Conservation (phyloP, 2,797 vertebrate species). For the Sebastes ruberrimus region DNA sequence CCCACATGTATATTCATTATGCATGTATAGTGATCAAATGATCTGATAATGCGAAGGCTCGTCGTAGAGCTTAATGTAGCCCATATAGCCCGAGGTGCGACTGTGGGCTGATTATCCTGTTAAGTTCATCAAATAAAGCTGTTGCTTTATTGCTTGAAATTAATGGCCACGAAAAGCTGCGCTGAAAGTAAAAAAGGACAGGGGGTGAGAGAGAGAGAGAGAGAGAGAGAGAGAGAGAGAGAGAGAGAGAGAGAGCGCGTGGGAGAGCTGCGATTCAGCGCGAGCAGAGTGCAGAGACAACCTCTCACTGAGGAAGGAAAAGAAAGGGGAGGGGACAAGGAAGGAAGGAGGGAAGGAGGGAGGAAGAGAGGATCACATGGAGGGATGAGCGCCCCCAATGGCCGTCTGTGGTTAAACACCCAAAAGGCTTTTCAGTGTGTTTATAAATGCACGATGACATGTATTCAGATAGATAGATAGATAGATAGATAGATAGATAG, state of each 20-base stretch:
- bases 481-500: too few species aligned
- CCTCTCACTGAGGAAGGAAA: conserved; percentile 65
- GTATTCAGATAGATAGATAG: too few species aligned
- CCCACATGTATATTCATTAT: conserved; percentile 74
- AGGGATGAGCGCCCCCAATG: conserved; percentile 58
- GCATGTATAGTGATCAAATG: conserved; percentile 72
- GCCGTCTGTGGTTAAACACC: conserved; percentile 11
- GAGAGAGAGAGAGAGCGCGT: neutral
- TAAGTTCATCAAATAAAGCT: conserved; percentile 77
- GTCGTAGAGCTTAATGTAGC: conserved; percentile 48
- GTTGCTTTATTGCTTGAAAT: conserved; percentile 56
- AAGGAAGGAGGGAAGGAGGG: neutral
- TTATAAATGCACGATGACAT: too few species aligned
- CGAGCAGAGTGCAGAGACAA: conserved; percentile 39
- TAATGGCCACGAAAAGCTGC: conserved; percentile 49
- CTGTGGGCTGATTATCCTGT: conserved; percentile 70
- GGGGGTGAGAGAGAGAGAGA: neutral
- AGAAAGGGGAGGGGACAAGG: conserved; percentile 11
- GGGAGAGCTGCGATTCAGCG: conserved; percentile 31
- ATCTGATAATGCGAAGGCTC: conserved; percentile 61
- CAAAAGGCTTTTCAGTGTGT: neutral
- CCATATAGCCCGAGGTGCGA: conserved; percentile 62
- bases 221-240: neutral
- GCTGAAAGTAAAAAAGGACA: neutral
- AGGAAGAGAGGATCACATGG: neutral